Evolutionary conservation across 1,140 invertebrate genomes (phyloP), one percentile per base, ranked within the genome.

Genomic region (Antheraea pernyi): DNA sequence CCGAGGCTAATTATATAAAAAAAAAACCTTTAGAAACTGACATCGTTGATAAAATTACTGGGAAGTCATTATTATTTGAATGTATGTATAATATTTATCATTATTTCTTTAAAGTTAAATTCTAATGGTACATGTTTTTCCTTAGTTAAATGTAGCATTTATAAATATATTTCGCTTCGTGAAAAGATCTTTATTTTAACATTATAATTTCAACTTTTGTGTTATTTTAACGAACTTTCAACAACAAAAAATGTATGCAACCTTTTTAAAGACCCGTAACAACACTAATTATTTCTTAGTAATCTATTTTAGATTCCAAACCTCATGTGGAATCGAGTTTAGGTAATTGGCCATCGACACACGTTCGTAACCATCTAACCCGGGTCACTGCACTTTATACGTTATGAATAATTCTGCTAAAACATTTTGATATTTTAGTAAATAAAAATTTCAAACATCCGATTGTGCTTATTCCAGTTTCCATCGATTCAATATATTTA

Each of bases 1-100:
- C 74, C 73, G 75, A 78, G 37, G 30, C 22, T 77, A 72, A 74
- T 73, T 67, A 79, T 78, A 79, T 79, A 78, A 71, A 71, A 76
- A 42, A 65, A 59, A 80, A 30, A 30, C 22, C 22, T 78, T 78
- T 73, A 81, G 70, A 79, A 66, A 19, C 36, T 69, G 42, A 68
- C 67, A 65, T 67, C 18, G 36, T 19, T 53, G 64, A 65, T 39
- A n/a, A 65, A 65, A 48, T 53, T 65, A 16, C 46, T 53, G 11
- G 13, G 9, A 2, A n/a, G 9, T 53, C 13, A 53, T 42, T 42
- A 42, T 11, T 8, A 42, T 11, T 42, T 42, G 3, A 42, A 8
- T 9, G 39, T 42, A 9, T 42, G 39, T 42, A 42, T 42, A 4
- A 2, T 30, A 30, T 30, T 30, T 30, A 30, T 30, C 22, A 30